phyloP scores from a whole-genome alignment of 2,113 vertebrate species.

The Litocranius walleri region DNA sequence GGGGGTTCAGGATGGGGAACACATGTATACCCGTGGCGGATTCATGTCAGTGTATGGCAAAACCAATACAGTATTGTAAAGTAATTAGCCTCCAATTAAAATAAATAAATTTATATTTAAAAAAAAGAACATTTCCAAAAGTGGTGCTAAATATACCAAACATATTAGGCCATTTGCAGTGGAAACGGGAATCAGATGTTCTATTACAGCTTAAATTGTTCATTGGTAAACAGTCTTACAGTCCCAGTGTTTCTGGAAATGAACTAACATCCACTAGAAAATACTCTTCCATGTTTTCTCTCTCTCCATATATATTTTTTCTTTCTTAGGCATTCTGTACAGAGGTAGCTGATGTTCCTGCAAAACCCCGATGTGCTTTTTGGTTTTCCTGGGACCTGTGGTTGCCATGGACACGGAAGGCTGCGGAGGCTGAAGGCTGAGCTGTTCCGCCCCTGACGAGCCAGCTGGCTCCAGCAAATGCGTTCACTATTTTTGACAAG shows the following conservation, averaged over 20 bases:
- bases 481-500: background rate
- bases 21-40: accelerated
- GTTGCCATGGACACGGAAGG: slow-evolving; percentile 42
- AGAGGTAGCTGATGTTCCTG: background rate
- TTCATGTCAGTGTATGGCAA: background rate
- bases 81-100: background rate
- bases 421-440: background rate
- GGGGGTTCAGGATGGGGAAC: too few relatives aligned
- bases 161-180: background rate
- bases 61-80: background rate
- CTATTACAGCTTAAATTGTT: background rate
- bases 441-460: background rate
- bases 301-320: background rate
- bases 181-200: background rate
- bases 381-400: background rate
- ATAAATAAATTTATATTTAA: background rate
- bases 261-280: background rate
- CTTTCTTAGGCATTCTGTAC: background rate
- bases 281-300: background rate
- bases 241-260: background rate
- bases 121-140: background rate
- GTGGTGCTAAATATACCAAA: background rate
- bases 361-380: background rate
- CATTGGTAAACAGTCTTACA: background rate
- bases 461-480: slow-evolving; percentile 32